Evolutionary conservation across 2,888 invertebrate species (phyloP).

Genomic region (Blomia tropicalis): DNA sequence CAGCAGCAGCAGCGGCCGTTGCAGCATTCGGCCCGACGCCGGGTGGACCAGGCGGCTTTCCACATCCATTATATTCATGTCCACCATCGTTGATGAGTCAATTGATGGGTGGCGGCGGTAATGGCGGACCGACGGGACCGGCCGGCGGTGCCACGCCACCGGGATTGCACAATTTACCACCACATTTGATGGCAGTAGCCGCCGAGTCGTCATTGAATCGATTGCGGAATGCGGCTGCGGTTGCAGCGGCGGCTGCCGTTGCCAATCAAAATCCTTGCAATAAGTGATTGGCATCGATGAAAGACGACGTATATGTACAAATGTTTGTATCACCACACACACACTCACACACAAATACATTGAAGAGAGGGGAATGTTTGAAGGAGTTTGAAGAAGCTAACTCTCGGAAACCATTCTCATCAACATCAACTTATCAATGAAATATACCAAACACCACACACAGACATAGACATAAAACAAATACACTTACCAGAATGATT

Average conservation of each 20-base stretch:
- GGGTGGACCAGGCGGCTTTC: not conserved
- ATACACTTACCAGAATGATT: no score
- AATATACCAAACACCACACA: no score
- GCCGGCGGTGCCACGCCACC: not conserved
- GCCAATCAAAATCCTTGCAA: not conserved
- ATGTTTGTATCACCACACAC: no score
- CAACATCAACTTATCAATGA: no score
- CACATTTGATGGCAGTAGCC: conserved; percentile 22
- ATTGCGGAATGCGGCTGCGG: conserved; percentile 28
- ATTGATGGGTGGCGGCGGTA: not conserved
- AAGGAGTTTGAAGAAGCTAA: no score
- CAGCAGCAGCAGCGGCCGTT: conserved; percentile 10
- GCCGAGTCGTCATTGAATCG: conserved; percentile 28
- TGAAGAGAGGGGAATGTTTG: no score
- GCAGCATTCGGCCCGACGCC: not conserved
- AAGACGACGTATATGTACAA: no score
- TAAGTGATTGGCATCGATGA: no score
- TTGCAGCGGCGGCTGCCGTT: conserved; percentile 15
- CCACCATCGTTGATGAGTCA: conserved; percentile 25
- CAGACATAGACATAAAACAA: no score
- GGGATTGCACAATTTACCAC: conserved; percentile 7
- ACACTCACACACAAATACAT: no score
- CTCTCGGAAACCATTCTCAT: no score
- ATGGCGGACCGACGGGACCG: not conserved
- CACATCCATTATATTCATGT: conserved; percentile 28